phyloP scores from a whole-genome alignment of 1,140 invertebrate species.

The Drosophila funebris region DNA sequence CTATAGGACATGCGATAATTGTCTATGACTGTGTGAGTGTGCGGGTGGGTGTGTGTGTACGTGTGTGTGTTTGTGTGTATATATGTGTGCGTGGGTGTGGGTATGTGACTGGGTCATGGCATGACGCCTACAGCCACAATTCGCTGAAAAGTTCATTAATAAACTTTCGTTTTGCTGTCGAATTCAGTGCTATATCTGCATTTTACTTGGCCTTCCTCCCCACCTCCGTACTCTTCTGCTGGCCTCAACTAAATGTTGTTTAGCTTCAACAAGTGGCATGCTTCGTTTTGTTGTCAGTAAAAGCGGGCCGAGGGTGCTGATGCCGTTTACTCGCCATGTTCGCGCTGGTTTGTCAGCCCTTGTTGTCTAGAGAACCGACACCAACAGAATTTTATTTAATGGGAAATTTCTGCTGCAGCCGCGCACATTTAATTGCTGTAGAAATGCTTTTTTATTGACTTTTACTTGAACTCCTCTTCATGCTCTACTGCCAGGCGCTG shows the following conservation, averaged over 20 bases:
- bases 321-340: not conserved
- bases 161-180: slow-evolving; percentile 75
- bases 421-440: slow-evolving; percentile 68
- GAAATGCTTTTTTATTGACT: slow-evolving; percentile 79
- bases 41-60: not conserved
- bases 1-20: slow-evolving; percentile 47
- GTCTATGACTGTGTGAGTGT: slow-evolving; percentile 21
- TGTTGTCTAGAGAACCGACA: slow-evolving; percentile 51
- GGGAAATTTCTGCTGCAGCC: slow-evolving; percentile 62
- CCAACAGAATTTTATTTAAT: slow-evolving; percentile 69
- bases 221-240: not conserved
- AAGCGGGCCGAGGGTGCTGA: slow-evolving; percentile 16
- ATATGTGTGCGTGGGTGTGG: not conserved
- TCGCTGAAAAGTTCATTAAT: slow-evolving; percentile 73
- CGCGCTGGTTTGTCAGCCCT: slow-evolving; percentile 20
- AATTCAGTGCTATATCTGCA: slow-evolving; percentile 49
- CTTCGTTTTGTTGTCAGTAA: slow-evolving; percentile 23
- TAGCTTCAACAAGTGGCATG: slow-evolving; percentile 74
- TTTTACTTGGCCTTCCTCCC: not conserved
- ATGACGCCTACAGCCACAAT: slow-evolving; percentile 24
- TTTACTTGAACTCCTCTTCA: slow-evolving; percentile 65
- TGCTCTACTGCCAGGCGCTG: too few species aligned
- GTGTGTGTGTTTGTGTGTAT: slow-evolving; percentile 4
- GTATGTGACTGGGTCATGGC: slow-evolving; percentile 41
- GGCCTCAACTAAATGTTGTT: slow-evolving; percentile 38